phyloP scores from a whole-genome alignment of 2,888 invertebrate species.

The Lasioglossum morio region DNA sequence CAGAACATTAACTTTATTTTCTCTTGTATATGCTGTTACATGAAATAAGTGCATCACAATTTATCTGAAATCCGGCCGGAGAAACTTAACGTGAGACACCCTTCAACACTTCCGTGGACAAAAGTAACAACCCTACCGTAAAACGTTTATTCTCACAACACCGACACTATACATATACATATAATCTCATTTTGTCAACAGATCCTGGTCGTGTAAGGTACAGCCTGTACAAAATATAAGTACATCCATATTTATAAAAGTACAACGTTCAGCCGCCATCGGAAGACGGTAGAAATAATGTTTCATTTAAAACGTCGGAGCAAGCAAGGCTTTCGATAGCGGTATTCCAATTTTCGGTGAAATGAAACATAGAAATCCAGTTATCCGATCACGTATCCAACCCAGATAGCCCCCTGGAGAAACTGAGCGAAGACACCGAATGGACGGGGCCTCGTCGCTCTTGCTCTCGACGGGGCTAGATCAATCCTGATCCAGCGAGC shows the following conservation, averaged over 20 bases:
- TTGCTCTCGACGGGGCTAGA: neutral
- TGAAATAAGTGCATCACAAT: conserved; percentile 74
- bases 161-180: conserved; percentile 53
- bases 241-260: conserved; percentile 80
- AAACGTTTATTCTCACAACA: conserved; percentile 53
- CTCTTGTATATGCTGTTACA: conserved; percentile 69
- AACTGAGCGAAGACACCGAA: neutral
- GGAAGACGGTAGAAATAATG: conserved; percentile 64
- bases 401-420: neutral
- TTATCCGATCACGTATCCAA: neutral
- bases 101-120: conserved; percentile 20
- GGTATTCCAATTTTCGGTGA: neutral
- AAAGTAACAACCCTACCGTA: conserved; percentile 34
- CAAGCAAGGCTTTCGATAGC: conserved; percentile 52
- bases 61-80: conserved; percentile 53
- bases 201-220: conserved; percentile 54
- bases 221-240: conserved; percentile 78
- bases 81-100: conserved; percentile 36
- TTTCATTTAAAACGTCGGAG: conserved; percentile 48
- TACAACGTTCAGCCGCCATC: conserved; percentile 73
- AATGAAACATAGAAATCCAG: conserved; percentile 10
- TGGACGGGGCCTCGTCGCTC: neutral
- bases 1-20: conserved; percentile 67
- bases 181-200: conserved; percentile 49
- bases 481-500: neutral